Conservation (phyloP, 2,797 vertebrate genomes). For the Chloroceryle inda region DNA sequence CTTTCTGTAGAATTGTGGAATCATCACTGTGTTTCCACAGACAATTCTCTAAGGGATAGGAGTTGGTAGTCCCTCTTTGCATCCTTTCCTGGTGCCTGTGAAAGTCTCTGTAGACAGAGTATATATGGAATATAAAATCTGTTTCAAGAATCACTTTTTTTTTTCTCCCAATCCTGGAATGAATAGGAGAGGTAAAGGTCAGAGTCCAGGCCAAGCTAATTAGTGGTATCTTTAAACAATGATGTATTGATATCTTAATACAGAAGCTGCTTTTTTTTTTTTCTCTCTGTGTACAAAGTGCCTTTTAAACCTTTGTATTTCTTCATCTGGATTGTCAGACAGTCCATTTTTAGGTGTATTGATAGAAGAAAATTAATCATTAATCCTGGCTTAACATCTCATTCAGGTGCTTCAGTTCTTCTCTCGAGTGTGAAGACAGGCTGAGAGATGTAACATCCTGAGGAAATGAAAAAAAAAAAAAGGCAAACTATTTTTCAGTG, state of each 20-base stretch:
- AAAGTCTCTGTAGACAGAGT: background rate
- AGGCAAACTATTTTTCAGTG: background rate
- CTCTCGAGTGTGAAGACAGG: background rate
- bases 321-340: background rate
- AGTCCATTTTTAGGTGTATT: background rate
- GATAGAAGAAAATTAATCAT: background rate
- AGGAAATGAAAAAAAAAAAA: background rate
- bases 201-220: background rate
- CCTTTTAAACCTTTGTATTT: background rate
- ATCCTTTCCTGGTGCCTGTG: background rate
- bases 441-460: background rate
- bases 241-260: background rate
- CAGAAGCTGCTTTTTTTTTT: background rate
- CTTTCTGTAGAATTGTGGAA: background rate
- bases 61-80: background rate
- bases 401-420: background rate
- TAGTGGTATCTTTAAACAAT: background rate
- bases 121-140: background rate
- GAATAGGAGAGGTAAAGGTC: background rate
- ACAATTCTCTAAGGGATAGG: rapidly evolving
- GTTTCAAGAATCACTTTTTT: background rate
- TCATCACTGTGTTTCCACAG: background rate
- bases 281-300: rapidly evolving
- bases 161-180: background rate
- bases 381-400: background rate